These are phyloP conservation scores for Panopea generosa DNA, from an alignment of 2,888 invertebrate species.

Conservation along the genomic window DNA sequence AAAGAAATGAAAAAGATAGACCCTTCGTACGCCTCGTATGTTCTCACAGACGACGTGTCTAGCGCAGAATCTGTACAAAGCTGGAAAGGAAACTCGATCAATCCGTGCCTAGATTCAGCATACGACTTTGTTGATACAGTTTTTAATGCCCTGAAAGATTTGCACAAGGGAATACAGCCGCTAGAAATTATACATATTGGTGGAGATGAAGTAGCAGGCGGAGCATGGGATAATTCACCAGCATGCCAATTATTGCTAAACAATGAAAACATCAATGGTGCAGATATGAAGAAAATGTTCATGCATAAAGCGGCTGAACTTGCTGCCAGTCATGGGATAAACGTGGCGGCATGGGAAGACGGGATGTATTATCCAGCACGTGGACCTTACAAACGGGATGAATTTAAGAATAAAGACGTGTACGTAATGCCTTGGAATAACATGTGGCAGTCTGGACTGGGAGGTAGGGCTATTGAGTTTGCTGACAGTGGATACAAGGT, in stretches of 20 bases:
- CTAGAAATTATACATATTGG: slow-evolving; percentile 66
- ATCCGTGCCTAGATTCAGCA: slow-evolving; percentile 70
- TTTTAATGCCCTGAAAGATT: slow-evolving; percentile 44
- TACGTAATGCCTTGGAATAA: slow-evolving; percentile 54
- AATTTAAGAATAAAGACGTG: slow-evolving; percentile 39
- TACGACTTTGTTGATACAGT: slow-evolving; percentile 62
- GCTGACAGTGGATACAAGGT: slow-evolving; percentile 48
- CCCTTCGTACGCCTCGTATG: no score
- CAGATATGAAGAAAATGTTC: slow-evolving; percentile 64
- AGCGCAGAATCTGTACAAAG: slow-evolving; percentile 58
- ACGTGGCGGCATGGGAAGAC: slow-evolving; percentile 75
- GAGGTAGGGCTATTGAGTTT: slow-evolving; percentile 36
- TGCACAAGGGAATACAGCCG: slow-evolving; percentile 57
- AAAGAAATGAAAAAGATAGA: no score
- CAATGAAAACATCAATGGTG: neutral
- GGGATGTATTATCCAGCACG: slow-evolving; percentile 36
- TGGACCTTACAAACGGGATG: slow-evolving; percentile 19
- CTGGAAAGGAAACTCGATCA: slow-evolving; percentile 72
- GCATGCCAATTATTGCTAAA: slow-evolving; percentile 46
- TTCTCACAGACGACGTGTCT: no score
- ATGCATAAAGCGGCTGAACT: slow-evolving; percentile 42
- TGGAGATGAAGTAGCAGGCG: slow-evolving; percentile 66
- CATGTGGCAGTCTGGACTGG: slow-evolving; percentile 29
- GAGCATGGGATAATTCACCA: slow-evolving; percentile 66
- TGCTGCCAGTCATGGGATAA: slow-evolving; percentile 49